These are phyloP conservation scores for Gymnoscopelus microlampas DNA, from an alignment of 2,797 vertebrate genomes.

Conservation along the genomic window DNA sequence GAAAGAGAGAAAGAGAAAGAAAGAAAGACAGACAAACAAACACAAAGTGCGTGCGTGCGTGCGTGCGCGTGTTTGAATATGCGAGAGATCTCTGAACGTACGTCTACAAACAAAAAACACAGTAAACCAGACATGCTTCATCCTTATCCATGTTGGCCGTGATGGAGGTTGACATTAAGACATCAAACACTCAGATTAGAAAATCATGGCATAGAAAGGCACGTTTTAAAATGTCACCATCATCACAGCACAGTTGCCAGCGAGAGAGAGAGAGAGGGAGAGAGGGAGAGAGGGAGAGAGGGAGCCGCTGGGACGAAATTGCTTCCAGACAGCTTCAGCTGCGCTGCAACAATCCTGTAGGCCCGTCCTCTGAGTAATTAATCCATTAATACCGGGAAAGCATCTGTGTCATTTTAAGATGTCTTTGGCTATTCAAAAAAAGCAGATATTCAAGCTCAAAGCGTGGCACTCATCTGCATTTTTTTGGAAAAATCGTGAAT, in stretches of 20 bases:
- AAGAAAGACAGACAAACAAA: no score
- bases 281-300: neutral
- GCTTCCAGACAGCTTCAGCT: constrained; percentile 18
- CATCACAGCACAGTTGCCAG: constrained; percentile 2
- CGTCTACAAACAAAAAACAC: constrained; percentile 1
- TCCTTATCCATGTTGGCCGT: neutral
- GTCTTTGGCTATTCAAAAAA: no score
- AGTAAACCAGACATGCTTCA: neutral
- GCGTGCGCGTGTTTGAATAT: neutral
- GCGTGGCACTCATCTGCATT: no score
- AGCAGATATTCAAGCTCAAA: no score
- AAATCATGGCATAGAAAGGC: constrained; percentile 14
- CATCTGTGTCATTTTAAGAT: no score
- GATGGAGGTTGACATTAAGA: constrained; percentile 13
- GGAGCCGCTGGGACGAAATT: constrained; percentile 11
- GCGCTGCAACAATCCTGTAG: constrained; percentile 27
- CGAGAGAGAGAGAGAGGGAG: neutral
- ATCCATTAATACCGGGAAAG: no score
- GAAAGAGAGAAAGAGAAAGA: no score
- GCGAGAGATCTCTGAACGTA: neutral
- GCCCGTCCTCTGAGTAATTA: constrained; percentile 40
- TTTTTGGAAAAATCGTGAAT: no score
- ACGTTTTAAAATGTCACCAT: constrained; percentile 24
- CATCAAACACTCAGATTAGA: constrained; percentile 22
- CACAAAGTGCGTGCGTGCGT: no score